These are phyloP conservation scores for Dendrophyllia cribrosa DNA, from an alignment of 64 coral and sea anemone species.

Conservation along the genomic window DNA sequence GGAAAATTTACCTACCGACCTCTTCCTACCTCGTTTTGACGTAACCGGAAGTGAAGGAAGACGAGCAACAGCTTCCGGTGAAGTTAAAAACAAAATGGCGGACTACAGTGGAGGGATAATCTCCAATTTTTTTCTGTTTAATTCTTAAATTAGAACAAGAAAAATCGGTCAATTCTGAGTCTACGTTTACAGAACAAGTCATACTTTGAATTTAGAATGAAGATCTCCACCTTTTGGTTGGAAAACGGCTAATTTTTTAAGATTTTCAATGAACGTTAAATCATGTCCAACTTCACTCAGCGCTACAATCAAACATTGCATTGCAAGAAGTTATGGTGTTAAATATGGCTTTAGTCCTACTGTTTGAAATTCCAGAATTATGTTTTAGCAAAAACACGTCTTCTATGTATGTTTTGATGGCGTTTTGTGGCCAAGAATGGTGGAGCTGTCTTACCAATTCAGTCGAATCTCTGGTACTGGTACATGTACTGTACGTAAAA, in stretches of 20 bases:
- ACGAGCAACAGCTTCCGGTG: neutral
- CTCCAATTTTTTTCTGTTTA: neutral
- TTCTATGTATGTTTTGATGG: neutral
- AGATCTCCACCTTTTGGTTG: neutral
- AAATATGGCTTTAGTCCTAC: no score
- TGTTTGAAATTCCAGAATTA: no score
- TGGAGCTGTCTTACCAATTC: slow-evolving; percentile 63
- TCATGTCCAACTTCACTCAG: no score
- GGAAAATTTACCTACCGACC: neutral
- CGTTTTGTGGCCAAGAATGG: neutral
- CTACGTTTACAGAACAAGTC: no score
- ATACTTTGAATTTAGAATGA: no score
- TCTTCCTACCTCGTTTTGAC: neutral
- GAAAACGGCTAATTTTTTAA: no score
- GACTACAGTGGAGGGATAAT: neutral
- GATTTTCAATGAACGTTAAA: no score
- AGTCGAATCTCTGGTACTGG: slow-evolving; percentile 79
- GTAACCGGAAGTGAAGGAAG: slow-evolving; percentile 5
- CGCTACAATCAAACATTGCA: no score
- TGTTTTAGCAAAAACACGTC: neutral
- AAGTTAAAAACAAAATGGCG: slow-evolving; percentile 21
- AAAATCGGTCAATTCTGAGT: neutral
- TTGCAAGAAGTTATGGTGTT: no score
- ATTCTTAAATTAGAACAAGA: neutral
- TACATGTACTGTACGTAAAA: slow-evolving; percentile 94